Conservation (phyloP, 2,113 vertebrate genomes). For the Thamnophis sirtalis region DNA sequence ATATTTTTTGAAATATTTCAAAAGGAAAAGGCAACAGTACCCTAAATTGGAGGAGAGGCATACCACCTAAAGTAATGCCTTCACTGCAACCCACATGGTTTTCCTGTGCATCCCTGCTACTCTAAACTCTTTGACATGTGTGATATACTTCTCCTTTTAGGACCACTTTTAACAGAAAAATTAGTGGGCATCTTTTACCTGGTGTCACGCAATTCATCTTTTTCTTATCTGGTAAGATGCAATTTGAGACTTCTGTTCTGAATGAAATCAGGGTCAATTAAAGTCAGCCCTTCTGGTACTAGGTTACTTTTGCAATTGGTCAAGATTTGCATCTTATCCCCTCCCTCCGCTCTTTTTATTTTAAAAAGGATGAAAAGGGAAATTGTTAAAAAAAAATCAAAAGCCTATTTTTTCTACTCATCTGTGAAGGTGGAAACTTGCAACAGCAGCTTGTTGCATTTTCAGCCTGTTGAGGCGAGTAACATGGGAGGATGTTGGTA, state of each 20-base stretch:
- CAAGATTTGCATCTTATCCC: constrained; percentile 34
- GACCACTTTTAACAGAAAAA: constrained; percentile 14
- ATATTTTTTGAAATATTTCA: background rate
- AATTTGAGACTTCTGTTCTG: constrained; percentile 61
- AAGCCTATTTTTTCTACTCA: constrained; percentile 37
- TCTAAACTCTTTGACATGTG: constrained; percentile 17
- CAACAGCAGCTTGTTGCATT: constrained; percentile 6
- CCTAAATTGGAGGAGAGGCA: background rate
- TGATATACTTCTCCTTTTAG: constrained; percentile 17
- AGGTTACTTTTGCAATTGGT: constrained; percentile 37
- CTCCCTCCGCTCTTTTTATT: too few species aligned
- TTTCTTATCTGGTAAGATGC: constrained; percentile 36
- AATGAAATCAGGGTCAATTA: constrained; percentile 65
- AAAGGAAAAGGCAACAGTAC: background rate
- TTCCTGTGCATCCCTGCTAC: constrained; percentile 16
- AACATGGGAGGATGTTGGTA: constrained; percentile 3
- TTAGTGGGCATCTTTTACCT: constrained; percentile 33
- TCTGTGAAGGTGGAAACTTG: constrained; percentile 43
- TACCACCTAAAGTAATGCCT: background rate
- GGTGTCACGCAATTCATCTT: constrained; percentile 50
- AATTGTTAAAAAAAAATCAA: background rate
- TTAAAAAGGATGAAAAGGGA: background rate
- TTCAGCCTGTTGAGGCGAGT: background rate
- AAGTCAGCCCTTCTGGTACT: constrained; percentile 55
- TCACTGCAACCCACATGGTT: too few species aligned